phyloP scores from a whole-genome alignment of 2,888 invertebrate genomes.

The Tipula helvola region DNA sequence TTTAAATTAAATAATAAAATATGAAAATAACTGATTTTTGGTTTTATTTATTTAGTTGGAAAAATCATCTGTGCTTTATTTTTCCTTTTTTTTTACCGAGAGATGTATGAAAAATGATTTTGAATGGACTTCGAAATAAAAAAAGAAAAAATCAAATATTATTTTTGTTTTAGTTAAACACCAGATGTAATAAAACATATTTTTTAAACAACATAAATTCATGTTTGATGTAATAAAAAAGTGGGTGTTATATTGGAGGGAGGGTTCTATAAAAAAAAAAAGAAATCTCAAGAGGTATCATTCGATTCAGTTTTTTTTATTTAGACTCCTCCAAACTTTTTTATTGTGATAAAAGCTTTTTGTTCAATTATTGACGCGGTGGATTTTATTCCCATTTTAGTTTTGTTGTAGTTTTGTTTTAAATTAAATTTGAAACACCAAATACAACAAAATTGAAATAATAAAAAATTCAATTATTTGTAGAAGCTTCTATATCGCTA shows the following conservation, averaged over 20 bases:
- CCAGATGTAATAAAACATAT: neutral
- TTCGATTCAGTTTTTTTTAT: neutral
- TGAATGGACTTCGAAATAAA: neutral
- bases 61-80: neutral
- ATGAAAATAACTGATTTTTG: conserved; percentile 4
- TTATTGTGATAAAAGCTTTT: conserved; percentile 4
- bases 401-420: neutral
- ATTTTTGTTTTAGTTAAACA: neutral
- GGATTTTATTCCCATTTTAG: neutral
- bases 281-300: neutral
- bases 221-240: neutral
- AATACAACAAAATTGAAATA: neutral
- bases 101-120: neutral
- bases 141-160: neutral
- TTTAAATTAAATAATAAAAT: neutral
- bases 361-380: neutral
- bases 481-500: neutral
- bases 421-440: neutral
- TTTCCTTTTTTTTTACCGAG: neutral
- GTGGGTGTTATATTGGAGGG: neutral
- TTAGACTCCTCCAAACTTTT: neutral
- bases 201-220: neutral
- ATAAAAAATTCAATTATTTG: neutral
- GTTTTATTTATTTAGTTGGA: neutral
- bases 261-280: neutral